Evolutionary conservation across 2,797 vertebrate species (phyloP), one percentile per base, ranked within the genome.

Genomic region (Acrocephalus scirpaceus): DNA sequence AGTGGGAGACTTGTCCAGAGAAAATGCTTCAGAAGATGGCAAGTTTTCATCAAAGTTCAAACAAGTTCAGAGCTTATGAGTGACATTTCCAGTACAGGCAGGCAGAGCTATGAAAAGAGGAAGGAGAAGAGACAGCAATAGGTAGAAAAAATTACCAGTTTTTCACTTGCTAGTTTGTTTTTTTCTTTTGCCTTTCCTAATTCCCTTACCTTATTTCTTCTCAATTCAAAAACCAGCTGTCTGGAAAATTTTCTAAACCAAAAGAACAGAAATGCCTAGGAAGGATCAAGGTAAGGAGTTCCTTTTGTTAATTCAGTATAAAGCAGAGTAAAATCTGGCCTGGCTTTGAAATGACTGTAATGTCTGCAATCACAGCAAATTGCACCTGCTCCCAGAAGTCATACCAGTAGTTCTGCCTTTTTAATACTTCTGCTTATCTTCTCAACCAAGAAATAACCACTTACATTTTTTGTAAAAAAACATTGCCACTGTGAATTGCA

Each of bases 341-440:
- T 38, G 48, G 47, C 36, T 92, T 89, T 86, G 50, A 86, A 96
- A 94, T 34, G 4, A 83, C n/a, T 78, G 29, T 45, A 77, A 90
- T 88, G 57, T 66, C 51, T 76, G 45, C 47, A 95, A 79, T 91
- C 66, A 78, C 30, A 80, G 47, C 14, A 96, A 85, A 86, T 91
- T 53, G 10, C 20, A 56, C 36, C 50, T 86, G 47, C 47, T 91
- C 29, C 58, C 69, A 91, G 73, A 83, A 90, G 42, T 78, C 54
- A 51, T 48, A 66, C 23, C 65, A 60, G 22, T 62, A 75, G 13
- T 86, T 83, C 65, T 86, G 22, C n/a, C 51, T 69, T 90, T 71
- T 91, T 65, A 94, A 65, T 80, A 74, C 19, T 4, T 23, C 69
- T 70, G 25, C 42, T 87, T 71, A 69, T 65, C 58, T 86, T 91